A percentile compares a stretch with the other conserved stretches of the same genome.
Evolutionary conservation across 2,797 vertebrate species (phyloP).

Genomic region (Sebastes reedi): DNA sequence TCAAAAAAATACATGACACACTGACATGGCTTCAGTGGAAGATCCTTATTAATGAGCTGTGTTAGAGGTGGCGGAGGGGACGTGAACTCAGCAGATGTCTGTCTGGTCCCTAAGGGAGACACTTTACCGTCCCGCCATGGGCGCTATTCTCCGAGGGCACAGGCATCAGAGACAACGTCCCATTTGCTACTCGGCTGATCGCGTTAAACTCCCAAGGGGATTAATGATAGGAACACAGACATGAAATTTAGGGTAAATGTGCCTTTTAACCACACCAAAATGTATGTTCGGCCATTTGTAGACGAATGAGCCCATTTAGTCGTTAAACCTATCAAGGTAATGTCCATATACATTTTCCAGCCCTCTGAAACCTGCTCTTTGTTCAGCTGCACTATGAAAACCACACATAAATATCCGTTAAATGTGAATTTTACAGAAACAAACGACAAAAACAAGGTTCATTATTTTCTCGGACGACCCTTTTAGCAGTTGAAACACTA

Average conservation of each 20-base stretch:
- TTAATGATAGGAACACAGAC: conserved; percentile 47
- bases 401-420: neutral
- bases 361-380: neutral
- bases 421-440: neutral
- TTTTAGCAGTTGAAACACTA: neutral
- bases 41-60: conserved; percentile 52
- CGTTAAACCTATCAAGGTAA: conserved; percentile 6
- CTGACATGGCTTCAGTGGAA: conserved; percentile 22
- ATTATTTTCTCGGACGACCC: neutral
- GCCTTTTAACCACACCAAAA: conserved; percentile 46
- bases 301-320: conserved; percentile 16
- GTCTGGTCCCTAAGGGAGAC: conserved; percentile 50
- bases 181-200: conserved; percentile 55
- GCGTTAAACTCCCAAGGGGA: conserved; percentile 39
- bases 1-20: conserved; percentile 35
- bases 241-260: conserved; percentile 51
- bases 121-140: conserved; percentile 26
- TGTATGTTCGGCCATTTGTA: conserved; percentile 26
- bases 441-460: neutral
- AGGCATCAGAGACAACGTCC: conserved; percentile 48
- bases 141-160: conserved; percentile 49
- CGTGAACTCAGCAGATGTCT: conserved; percentile 64
- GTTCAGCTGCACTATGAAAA: conserved; percentile 5
- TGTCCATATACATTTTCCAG: neutral
- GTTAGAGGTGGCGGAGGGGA: conserved; percentile 45